Evolutionary conservation across 2,888 invertebrate species (phyloP), one percentile per base, ranked within the genome.

Genomic region (Polyommatus icarus): DNA sequence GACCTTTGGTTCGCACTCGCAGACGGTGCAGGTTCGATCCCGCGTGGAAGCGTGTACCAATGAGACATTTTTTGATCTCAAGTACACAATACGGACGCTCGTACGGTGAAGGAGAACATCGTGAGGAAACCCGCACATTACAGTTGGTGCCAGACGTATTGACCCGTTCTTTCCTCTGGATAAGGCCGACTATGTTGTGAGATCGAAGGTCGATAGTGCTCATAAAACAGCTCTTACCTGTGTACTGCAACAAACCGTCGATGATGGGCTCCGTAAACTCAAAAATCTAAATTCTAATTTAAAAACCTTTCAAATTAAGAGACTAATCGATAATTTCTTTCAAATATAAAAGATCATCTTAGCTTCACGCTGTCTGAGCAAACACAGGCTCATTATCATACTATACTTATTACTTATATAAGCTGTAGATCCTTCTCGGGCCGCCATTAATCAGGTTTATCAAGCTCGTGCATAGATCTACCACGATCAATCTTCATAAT

Each of bases 231-330:
- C 82, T 80, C 8, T 79, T 79, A 78, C 84, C 85, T 0, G 87
- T 84, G 0, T 80, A 82, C 71, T 88, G 87, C 7, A 90, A 76
- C 32, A 88, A 78, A 29, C 90, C 89, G 76, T 89, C 89, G 40
- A 90, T 87, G 4, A 84, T 77, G 1, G 90, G 89, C 3, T 50
- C 10, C 50, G 12, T 4, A 50, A 50, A 12, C 3, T 3, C 50
- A 40, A 40, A 36, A 40, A 40, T 40, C 40, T 2, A 10, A 40
- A 15, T 50, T 50, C 50, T 15, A 15, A 0, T 50, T 15, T 50
- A 50, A 50, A 50, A 12, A 12, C 10, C 12, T 50, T 50, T 50
- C 50, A 2, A 50, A 50, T 50, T 50, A 15, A 0, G 15, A 50
- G 15, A 50, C 5, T 54, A 18, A 54, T 18, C 12, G 54, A 54